A percentile compares a stretch with the other conserved stretches of the same genome.
Evolutionary conservation across 1,140 invertebrate genomes (phyloP).

Genomic region (Proctacanthus coquilletti): DNA sequence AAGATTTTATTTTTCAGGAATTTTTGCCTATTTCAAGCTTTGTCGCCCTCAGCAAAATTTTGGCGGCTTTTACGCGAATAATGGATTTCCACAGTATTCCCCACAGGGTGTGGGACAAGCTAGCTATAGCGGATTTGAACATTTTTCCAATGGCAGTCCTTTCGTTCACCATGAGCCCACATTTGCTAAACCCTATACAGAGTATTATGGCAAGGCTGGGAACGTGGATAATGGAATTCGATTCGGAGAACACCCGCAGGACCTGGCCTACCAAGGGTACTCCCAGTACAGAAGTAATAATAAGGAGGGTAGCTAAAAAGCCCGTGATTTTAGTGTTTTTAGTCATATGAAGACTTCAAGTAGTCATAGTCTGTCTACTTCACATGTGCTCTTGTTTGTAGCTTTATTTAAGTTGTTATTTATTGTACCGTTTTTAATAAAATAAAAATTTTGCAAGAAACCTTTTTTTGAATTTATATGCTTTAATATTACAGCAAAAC

Average conservation of each 20-base stretch:
- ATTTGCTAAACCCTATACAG: constrained; percentile 26
- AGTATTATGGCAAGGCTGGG: constrained; percentile 32
- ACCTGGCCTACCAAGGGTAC: constrained; percentile 53
- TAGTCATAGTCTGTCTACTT: no score
- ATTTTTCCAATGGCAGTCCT: constrained; percentile 10
- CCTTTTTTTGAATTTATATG: no score
- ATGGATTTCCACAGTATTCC: constrained; percentile 41
- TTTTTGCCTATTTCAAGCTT: constrained; percentile 67
- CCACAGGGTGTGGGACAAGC: constrained; percentile 41
- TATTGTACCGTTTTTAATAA: no score
- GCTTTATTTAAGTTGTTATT: no score
- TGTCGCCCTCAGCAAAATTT: constrained; percentile 37
- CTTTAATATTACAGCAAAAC: no score
- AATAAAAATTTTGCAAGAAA: no score
- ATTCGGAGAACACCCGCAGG: constrained; percentile 41
- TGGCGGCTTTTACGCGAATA: constrained; percentile 22
- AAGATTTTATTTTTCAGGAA: no score
- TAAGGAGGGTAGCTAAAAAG: constrained; percentile 22
- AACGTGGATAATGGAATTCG: constrained; percentile 34
- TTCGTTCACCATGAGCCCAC: constrained; percentile 25
- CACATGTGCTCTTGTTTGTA: no score
- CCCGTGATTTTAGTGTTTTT: no score
- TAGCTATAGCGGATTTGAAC: constrained; percentile 29
- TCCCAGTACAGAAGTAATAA: constrained; percentile 32
- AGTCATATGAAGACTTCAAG: no score